Percentiles rank a stretch among this genome's conserved stretches.
These are phyloP conservation scores for Anagyrus pseudococci DNA, from an alignment of 2,888 invertebrate species.

Conservation along the genomic window DNA sequence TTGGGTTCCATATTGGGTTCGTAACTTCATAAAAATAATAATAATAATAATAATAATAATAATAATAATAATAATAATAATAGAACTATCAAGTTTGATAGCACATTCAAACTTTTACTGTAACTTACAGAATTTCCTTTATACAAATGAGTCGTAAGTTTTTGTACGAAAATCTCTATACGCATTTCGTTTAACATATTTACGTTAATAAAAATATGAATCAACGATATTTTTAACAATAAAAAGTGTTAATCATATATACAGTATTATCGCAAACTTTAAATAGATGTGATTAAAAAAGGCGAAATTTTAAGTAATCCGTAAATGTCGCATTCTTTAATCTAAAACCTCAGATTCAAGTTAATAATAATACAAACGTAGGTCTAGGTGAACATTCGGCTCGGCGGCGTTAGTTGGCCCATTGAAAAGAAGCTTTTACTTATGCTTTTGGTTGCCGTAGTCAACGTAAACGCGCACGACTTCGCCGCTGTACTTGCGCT, in stretches of 20 bases:
- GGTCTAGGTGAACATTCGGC: too few species aligned
- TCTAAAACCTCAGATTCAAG: not conserved
- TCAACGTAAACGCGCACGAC: constrained; percentile 84
- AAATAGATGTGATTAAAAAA: constrained; percentile 7
- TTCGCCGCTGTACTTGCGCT: constrained; percentile 92
- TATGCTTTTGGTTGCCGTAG: constrained; percentile 73
- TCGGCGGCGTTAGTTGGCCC: too few species aligned
- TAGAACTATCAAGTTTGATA: constrained; percentile 6
- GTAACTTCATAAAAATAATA: not conserved
- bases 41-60: constrained; percentile 1
- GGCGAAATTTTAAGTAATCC: constrained; percentile 5
- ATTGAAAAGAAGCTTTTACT: constrained; percentile 56
- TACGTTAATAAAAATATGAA: constrained; percentile 19
- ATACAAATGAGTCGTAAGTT: constrained; percentile 21
- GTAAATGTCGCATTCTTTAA: not conserved
- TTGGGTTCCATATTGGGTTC: not conserved
- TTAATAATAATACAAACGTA: constrained; percentile 6
- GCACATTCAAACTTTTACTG: constrained; percentile 7
- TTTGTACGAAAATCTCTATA: constrained; percentile 13
- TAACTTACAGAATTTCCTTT: constrained; percentile 14
- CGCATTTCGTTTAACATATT: constrained; percentile 11
- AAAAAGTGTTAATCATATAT: constrained; percentile 29
- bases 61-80: constrained; percentile 1
- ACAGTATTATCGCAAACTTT: constrained; percentile 28
- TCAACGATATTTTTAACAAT: constrained; percentile 36